These are phyloP conservation scores for Archivesica marissinica DNA, from an alignment of 1,140 invertebrate species.

Conservation along the genomic window DNA sequence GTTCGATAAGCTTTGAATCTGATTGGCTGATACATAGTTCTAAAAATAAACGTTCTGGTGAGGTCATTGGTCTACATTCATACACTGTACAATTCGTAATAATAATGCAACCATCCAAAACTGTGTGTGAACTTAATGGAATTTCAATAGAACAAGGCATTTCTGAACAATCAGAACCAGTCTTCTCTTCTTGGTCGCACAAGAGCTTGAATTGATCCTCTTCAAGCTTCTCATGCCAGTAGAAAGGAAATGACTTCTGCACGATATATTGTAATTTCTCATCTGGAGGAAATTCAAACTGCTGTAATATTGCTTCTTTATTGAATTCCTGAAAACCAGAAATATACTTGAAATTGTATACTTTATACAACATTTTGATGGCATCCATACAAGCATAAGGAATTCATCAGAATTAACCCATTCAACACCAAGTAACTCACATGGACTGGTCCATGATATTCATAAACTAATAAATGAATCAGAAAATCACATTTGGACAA, in stretches of 20 bases:
- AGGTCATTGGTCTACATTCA: slow-evolving; percentile 87
- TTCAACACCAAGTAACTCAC: too few species aligned
- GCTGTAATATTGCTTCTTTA: slow-evolving; percentile 80
- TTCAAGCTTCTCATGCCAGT: slow-evolving; percentile 80
- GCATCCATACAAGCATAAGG: too few species aligned
- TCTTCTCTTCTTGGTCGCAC: slow-evolving; percentile 37
- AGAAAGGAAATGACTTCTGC: slow-evolving; percentile 80
- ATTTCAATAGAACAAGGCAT: slow-evolving; percentile 63
- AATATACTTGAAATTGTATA: too few species aligned
- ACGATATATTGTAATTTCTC: slow-evolving; percentile 78
- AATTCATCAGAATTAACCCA: too few species aligned
- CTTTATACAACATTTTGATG: too few species aligned
- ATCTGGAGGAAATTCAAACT: slow-evolving; percentile 80
- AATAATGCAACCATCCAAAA: slow-evolving; percentile 87
- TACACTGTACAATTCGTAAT: slow-evolving; percentile 89
- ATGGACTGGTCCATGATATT: too few species aligned
- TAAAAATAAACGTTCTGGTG: slow-evolving; percentile 88
- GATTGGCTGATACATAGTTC: slow-evolving; percentile 86
- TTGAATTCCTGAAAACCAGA: slow-evolving; percentile 77
- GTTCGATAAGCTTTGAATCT: slow-evolving; percentile 79
- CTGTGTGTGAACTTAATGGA: slow-evolving; percentile 74
- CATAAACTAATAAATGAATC: too few species aligned
- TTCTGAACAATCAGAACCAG: slow-evolving; percentile 14
- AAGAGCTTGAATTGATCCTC: slow-evolving; percentile 60
- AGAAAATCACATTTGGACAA: too few species aligned